Evolutionary conservation across 2,113 vertebrate species (phyloP).

Genomic region (Pica pica): DNA sequence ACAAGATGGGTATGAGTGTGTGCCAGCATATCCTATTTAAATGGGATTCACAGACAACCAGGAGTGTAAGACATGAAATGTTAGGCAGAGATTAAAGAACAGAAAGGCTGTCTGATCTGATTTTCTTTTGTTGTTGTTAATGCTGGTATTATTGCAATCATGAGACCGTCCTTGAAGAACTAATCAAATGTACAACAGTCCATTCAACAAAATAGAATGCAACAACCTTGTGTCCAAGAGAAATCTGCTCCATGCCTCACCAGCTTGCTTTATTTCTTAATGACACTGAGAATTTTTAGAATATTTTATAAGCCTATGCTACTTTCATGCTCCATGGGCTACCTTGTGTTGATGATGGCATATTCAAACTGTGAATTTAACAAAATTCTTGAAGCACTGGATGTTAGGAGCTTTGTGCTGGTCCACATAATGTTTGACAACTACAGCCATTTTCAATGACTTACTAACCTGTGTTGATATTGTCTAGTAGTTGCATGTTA

Average conservation of each 20-base stretch:
- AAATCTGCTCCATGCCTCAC: background rate
- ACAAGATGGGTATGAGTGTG: background rate
- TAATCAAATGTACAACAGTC: background rate
- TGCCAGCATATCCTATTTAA: background rate
- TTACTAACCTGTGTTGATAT: background rate
- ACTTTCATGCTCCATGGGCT: background rate
- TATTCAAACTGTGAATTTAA: background rate
- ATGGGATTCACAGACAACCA: background rate
- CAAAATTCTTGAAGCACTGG: background rate
- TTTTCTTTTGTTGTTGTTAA: background rate
- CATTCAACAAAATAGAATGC: background rate
- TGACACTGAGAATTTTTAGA: background rate
- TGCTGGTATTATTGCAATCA: background rate
- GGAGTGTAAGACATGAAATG: background rate
- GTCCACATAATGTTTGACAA: background rate
- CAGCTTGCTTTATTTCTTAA: background rate
- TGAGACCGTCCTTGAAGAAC: background rate
- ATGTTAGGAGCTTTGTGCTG: background rate
- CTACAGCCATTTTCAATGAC: background rate
- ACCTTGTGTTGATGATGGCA: fast-evolving
- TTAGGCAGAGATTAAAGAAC: background rate
- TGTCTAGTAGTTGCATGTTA: background rate
- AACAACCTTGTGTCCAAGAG: background rate
- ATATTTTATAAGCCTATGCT: background rate
- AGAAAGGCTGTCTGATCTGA: background rate